phyloP scores from a whole-genome alignment of 2,113 vertebrate species.

The Mixornis gularis region DNA sequence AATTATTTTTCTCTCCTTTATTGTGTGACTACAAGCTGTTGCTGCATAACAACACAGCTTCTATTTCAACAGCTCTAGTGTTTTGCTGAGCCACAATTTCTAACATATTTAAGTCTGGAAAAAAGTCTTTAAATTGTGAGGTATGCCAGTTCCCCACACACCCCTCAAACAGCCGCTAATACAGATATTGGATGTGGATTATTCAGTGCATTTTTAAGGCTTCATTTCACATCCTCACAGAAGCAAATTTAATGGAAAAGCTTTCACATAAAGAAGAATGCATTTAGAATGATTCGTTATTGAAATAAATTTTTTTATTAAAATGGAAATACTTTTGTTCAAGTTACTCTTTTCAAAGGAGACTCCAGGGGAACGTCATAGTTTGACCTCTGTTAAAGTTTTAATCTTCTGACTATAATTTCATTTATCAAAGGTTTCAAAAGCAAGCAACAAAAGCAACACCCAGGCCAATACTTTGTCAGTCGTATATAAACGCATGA shows the following conservation, averaged over 20 bases:
- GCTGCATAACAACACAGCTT: not conserved
- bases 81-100: not conserved
- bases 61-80: not conserved
- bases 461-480: not conserved
- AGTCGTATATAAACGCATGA: not conserved
- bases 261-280: not conserved
- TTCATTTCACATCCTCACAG: not conserved
- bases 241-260: not conserved
- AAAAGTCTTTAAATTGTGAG: not conserved
- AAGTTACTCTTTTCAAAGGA: not conserved
- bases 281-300: not conserved
- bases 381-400: not conserved
- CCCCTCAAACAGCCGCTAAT: constrained; percentile 15
- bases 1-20: constrained; percentile 40
- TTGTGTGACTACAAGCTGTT: constrained; percentile 32
- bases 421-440: not conserved
- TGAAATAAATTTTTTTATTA: not conserved
- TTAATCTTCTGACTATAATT: not conserved
- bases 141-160: not conserved
- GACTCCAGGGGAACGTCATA: not conserved
- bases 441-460: not conserved
- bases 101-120: not conserved
- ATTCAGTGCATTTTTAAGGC: constrained; percentile 10
- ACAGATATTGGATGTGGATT: constrained; percentile 38
- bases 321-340: not conserved